Conservation (phyloP, 2,797 vertebrate species). For the Gambusia yucatana region DNA sequence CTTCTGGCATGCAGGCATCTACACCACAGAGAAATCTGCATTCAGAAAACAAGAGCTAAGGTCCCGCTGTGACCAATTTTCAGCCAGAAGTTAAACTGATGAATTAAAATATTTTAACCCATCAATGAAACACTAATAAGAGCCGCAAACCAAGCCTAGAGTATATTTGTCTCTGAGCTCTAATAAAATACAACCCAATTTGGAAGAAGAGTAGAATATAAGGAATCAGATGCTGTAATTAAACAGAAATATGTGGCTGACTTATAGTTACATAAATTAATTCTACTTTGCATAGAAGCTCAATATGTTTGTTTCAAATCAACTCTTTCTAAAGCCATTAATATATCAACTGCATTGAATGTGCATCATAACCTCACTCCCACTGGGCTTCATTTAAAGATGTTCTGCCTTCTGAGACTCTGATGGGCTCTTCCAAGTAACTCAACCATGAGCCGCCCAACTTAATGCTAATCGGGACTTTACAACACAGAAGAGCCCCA, state of each 20-base stretch:
- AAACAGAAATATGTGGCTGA: not conserved
- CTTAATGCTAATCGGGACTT: not conserved
- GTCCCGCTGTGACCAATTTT: not conserved
- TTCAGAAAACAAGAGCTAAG: not conserved
- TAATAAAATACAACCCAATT: not conserved
- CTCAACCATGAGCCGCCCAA: not conserved
- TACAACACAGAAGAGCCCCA: not conserved
- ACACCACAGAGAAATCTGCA: not conserved
- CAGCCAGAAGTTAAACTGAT: not conserved
- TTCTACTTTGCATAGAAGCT: not conserved
- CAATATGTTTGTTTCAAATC: not conserved
- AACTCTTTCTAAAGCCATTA: not conserved
- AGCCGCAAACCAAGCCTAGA: not conserved
- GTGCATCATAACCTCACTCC: not conserved
- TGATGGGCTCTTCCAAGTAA: conserved; percentile 11
- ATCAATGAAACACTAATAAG: not conserved
- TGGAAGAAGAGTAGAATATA: not conserved
- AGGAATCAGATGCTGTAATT: not conserved
- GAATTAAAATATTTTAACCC: not conserved
- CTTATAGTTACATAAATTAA: not conserved
- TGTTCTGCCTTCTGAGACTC: conserved; percentile 22
- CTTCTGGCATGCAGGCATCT: not conserved
- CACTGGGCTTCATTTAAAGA: conserved; percentile 15
- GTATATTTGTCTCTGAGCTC: not conserved
- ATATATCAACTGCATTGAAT: not conserved